A percentile compares a stretch with the other conserved stretches of the same genome.
Conservation (phyloP, 2,113 vertebrate genomes). For the Microtus richardsoni region DNA sequence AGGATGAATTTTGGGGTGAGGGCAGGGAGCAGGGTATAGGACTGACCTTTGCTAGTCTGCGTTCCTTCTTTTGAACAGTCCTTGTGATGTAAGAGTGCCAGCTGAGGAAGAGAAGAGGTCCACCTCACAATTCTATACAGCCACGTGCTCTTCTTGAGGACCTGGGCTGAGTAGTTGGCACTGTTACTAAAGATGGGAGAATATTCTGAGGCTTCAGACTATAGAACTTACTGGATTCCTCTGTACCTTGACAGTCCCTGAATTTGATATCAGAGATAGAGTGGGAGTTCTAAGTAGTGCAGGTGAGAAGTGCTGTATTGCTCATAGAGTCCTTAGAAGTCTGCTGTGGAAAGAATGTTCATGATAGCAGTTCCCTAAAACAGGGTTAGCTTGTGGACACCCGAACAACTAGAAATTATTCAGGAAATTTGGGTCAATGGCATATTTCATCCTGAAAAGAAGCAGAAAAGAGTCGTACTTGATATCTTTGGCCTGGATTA, state of each 20-base stretch:
- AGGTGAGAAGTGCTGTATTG: constrained; percentile 38
- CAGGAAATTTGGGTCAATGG: not conserved
- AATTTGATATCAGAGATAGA: constrained; percentile 47
- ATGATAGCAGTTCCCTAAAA: constrained; percentile 32
- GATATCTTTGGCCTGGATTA: constrained; percentile 24
- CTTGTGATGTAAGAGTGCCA: constrained; percentile 56
- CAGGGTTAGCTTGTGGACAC: not conserved
- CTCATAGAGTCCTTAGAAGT: constrained; percentile 51
- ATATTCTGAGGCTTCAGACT: constrained; percentile 36
- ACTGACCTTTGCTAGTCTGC: constrained; percentile 60
- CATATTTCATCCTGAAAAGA: constrained; percentile 46
- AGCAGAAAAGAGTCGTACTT: not conserved
- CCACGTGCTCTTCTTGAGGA: constrained; percentile 61
- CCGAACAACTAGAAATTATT: constrained; percentile 7
- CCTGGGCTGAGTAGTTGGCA: constrained; percentile 50
- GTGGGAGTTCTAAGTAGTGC: constrained; percentile 31
- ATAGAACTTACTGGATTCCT: not conserved
- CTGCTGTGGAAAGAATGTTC: constrained; percentile 2
- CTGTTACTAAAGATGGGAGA: constrained; percentile 6
- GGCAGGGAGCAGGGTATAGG: not conserved
- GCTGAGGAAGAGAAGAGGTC: constrained; percentile 49
- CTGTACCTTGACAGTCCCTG: not conserved
- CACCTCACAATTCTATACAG: constrained; percentile 41
- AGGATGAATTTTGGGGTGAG: not conserved
- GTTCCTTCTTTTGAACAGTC: constrained; percentile 66